Percentiles rank a stretch among this genome's conserved stretches.
These are phyloP conservation scores for Helicoverpa assulta DNA, from an alignment of 2,888 invertebrate genomes.

Conservation along the genomic window DNA sequence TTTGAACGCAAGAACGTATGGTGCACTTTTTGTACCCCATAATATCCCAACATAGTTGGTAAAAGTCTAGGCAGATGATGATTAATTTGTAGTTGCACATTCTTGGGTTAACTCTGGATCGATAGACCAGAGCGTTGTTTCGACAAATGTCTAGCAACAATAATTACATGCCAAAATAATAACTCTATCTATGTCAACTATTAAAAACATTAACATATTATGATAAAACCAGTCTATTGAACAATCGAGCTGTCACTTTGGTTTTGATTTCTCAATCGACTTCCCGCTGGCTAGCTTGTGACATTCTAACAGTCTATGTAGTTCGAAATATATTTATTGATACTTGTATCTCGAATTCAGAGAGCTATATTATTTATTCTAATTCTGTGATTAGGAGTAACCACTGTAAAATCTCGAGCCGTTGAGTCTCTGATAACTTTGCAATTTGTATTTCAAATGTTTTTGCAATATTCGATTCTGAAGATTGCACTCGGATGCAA, in stretches of 20 bases:
- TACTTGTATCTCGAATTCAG: conserved; percentile 6
- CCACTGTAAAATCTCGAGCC: too few species aligned
- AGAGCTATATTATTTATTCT: background rate
- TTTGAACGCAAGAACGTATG: too few species aligned
- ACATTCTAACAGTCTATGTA: conserved; percentile 39
- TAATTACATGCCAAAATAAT: too few species aligned
- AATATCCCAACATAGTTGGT: too few species aligned
- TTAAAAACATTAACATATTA: background rate
- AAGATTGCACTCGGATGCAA: background rate
- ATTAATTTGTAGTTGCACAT: too few species aligned
- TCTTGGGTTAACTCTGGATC: too few species aligned
- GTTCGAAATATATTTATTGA: conserved; percentile 8
- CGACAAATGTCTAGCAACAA: too few species aligned
- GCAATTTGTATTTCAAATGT: background rate
- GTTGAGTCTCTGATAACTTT: background rate
- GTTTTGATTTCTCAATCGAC: conserved; percentile 40
- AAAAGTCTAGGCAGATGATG: too few species aligned
- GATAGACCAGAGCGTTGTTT: too few species aligned
- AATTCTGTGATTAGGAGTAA: too few species aligned
- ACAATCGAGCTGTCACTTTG: conserved; percentile 38
- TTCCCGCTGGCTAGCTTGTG: conserved; percentile 12
- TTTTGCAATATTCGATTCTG: background rate
- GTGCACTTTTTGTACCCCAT: too few species aligned
- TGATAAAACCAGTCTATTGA: conserved; percentile 20
- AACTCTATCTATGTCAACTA: background rate